Base-by-base conservation (phyloP, 2,888 invertebrate species). In the Phasia obesa region DNA sequence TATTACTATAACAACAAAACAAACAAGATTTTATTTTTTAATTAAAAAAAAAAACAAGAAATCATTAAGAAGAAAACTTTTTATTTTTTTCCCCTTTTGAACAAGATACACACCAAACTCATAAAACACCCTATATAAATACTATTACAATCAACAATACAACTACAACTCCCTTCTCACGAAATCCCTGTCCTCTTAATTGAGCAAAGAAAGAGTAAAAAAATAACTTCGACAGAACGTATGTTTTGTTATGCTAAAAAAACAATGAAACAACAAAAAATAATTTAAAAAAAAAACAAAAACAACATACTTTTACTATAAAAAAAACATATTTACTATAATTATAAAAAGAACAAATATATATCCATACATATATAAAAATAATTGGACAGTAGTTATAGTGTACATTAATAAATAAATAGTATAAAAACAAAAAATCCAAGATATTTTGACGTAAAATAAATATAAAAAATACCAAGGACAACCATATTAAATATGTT, bases 1-100 rank as follows among this genome's bases (percentile, higher is more conserved):
- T 78, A 75, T 51, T 75, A 84, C 81, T 69, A 81, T 77, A 69
- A 79, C 77, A 74, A 85, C 59, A 85, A 84, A 67, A 74, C 81
- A 65, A 85, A 78, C 83, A 83, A 76, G 59, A 85, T 85, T 77
- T 78, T 83, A 13, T 15, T 13, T 42, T 42, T 42, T 4, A 42
- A 13, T 13, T 17, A 59, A 79, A 82, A 76, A 75, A 80, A 21
- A 79, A 80, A 75, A 70, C 75, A 81, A 51, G n/a, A 81, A 73
- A 75, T 55, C 57, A 80, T 76, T 60, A 49, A n/a, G 27, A 53
- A 57, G n/a, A 74, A 51, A 27, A 73, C 25, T 59, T 53, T 59
- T 53, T 11, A 83, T 71, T 81, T 84, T 78, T 71, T 80, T n/a
- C n/a, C n/a, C 62, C 51, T 60, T 67, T 79, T 80, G 35, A 53